phyloP scores from a whole-genome alignment of 1,140 invertebrate species.

The Lerema accius region DNA sequence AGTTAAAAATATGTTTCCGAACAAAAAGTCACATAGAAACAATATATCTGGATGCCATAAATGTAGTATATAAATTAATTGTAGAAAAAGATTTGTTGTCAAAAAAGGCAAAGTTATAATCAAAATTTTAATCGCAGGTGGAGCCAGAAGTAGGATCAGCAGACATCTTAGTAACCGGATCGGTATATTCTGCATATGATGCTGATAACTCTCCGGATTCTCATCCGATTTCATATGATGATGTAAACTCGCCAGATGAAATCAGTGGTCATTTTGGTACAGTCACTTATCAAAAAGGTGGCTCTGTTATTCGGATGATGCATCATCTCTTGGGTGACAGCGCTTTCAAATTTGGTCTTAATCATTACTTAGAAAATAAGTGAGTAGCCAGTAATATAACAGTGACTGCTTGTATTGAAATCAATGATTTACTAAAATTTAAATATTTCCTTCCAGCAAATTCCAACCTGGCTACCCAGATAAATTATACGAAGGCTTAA shows the following conservation, averaged over 20 bases:
- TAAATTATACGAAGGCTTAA: conserved; percentile 84
- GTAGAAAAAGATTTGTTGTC: too few relatives aligned
- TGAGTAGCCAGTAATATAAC: too few relatives aligned
- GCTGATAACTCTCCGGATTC: conserved; percentile 58
- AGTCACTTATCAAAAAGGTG: conserved; percentile 86
- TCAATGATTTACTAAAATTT: neutral
- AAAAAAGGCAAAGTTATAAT: too few relatives aligned
- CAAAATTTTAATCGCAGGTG: conserved; percentile 50
- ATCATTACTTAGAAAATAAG: conserved; percentile 78
- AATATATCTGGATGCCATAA: too few relatives aligned
- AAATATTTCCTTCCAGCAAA: conserved; percentile 60
- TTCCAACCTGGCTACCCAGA: conserved; percentile 84
- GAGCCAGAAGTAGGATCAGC: conserved; percentile 62
- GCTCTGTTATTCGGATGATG: conserved; percentile 90
- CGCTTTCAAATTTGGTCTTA: conserved; percentile 85
- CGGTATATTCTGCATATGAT: conserved; percentile 66
- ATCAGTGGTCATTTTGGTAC: conserved; percentile 84
- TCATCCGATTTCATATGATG: conserved; percentile 58
- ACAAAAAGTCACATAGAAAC: too few relatives aligned
- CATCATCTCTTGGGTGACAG: conserved; percentile 86
- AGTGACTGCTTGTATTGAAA: too few relatives aligned
- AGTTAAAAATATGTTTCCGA: too few relatives aligned
- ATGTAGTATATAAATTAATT: too few relatives aligned
- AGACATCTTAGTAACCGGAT: conserved; percentile 66
- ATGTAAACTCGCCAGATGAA: conserved; percentile 82